These are phyloP conservation scores for Ectropis crepuscularia DNA, from an alignment of 2,888 invertebrate species.

Conservation along the genomic window DNA sequence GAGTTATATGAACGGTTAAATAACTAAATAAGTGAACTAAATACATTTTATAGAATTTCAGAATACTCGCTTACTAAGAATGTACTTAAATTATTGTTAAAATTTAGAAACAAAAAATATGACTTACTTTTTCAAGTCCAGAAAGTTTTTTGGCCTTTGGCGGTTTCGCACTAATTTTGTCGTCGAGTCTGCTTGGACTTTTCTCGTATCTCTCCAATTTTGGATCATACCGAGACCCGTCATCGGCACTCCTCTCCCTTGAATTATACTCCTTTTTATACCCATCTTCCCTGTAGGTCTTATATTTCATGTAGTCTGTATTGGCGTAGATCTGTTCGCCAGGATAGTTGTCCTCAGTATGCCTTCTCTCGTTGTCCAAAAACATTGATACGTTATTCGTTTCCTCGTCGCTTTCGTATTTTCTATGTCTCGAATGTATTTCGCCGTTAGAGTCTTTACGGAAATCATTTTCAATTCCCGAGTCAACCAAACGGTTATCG, in stretches of 20 bases:
- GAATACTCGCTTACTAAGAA: not conserved
- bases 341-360: slow-evolving; percentile 87
- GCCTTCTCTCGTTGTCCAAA: slow-evolving; percentile 89
- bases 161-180: slow-evolving; percentile 82
- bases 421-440: slow-evolving; percentile 66
- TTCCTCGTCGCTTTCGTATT: slow-evolving; percentile 88
- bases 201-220: slow-evolving; percentile 86
- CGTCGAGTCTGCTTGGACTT: slow-evolving; percentile 77
- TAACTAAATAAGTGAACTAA: no score
- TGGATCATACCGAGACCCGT: slow-evolving; percentile 87
- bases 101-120: not conserved
- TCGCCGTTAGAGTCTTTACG: slow-evolving; percentile 88
- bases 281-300: slow-evolving; percentile 65
- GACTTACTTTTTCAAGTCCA: slow-evolving; percentile 88
- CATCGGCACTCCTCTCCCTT: slow-evolving; percentile 86
- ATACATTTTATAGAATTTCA: no score
- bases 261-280: slow-evolving; percentile 70
- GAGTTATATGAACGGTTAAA: no score
- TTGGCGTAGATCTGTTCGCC: slow-evolving; percentile 78
- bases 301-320: slow-evolving; percentile 71
- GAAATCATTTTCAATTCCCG: slow-evolving; percentile 93
- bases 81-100: no score
- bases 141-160: slow-evolving; percentile 88
- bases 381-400: slow-evolving; percentile 87
- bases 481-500: slow-evolving; percentile 88